These are phyloP conservation scores for Drosophila aff. DNA, from an alignment of 1,140 invertebrate genomes.

Conservation along the genomic window DNA sequence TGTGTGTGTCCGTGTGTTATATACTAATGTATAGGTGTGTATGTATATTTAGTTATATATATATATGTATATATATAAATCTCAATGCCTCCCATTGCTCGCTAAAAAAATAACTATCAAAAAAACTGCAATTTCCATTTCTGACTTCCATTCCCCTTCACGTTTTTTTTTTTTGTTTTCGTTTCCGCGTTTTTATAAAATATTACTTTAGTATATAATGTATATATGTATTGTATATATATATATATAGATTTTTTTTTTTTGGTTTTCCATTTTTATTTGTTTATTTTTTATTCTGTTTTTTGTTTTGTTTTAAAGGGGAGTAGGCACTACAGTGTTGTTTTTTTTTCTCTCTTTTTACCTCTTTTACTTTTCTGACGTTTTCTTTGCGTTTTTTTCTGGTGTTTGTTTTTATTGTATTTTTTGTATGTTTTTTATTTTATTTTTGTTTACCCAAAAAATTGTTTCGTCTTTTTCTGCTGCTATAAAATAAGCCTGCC, in stretches of 20 bases:
- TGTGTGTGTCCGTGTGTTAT: constrained; percentile 36
- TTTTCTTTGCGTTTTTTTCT: constrained; percentile 31
- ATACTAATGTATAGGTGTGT: constrained; percentile 62
- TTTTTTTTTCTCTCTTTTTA: constrained; percentile 57
- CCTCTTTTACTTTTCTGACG: constrained; percentile 36
- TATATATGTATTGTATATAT: constrained; percentile 80
- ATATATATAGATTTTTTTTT: constrained; percentile 66
- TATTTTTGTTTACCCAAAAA: constrained; percentile 53
- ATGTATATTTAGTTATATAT: constrained; percentile 61
- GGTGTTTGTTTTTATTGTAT: constrained; percentile 2
- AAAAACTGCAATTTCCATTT: constrained; percentile 75
- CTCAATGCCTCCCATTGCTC: constrained; percentile 79
- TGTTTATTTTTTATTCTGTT: constrained; percentile 40
- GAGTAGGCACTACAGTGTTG: constrained; percentile 84
- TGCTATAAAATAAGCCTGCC: constrained; percentile 65
- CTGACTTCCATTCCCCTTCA: constrained; percentile 53
- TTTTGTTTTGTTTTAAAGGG: constrained; percentile 54
- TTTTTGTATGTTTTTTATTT: neutral
- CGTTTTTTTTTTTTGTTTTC: constrained; percentile 28
- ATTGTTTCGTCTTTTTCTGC: constrained; percentile 42
- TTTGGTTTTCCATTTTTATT: constrained; percentile 55
- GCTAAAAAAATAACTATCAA: constrained; percentile 82
- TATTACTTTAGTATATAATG: constrained; percentile 81
- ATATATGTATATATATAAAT: constrained; percentile 65
- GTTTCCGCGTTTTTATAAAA: constrained; percentile 73